Percentiles rank a stretch among this genome's conserved stretches.
Conservation (phyloP, 2,113 vertebrate species). For the Scomber colias region DNA sequence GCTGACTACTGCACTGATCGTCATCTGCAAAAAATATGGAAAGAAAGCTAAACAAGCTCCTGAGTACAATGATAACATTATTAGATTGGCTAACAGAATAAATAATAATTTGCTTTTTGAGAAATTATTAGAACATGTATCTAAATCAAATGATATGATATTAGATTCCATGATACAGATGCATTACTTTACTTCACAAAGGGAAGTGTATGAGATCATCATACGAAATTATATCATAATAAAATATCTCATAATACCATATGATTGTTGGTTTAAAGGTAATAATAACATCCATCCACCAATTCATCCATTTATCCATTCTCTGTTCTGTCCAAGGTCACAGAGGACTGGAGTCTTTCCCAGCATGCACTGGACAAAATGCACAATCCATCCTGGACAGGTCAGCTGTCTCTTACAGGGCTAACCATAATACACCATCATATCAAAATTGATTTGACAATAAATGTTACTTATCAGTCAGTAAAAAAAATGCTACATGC, state of each 20-base stretch:
- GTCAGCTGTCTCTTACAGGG: neutral
- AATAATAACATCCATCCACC: neutral
- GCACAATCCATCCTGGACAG: neutral
- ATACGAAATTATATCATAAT: too few relatives aligned
- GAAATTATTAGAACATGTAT: too few relatives aligned
- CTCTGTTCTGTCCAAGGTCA: neutral
- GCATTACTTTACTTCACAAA: too few relatives aligned
- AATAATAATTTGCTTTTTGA: conserved; percentile 26
- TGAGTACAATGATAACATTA: too few relatives aligned
- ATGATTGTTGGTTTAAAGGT: too few relatives aligned
- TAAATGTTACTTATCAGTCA: neutral
- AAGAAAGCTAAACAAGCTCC: too few relatives aligned
- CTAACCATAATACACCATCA: neutral
- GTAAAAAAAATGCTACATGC: neutral
- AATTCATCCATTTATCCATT: neutral
- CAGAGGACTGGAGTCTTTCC: neutral
- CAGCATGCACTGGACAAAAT: neutral
- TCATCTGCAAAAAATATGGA: too few relatives aligned
- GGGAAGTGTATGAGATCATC: too few relatives aligned
- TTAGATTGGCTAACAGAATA: too few relatives aligned
- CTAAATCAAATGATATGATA: neutral
- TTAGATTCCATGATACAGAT: too few relatives aligned
- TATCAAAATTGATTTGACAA: neutral
- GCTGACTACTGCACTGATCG: too few relatives aligned
- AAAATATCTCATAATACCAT: too few relatives aligned